phyloP scores from a whole-genome alignment of 2,113 vertebrate species.

The Python bivittatus region DNA sequence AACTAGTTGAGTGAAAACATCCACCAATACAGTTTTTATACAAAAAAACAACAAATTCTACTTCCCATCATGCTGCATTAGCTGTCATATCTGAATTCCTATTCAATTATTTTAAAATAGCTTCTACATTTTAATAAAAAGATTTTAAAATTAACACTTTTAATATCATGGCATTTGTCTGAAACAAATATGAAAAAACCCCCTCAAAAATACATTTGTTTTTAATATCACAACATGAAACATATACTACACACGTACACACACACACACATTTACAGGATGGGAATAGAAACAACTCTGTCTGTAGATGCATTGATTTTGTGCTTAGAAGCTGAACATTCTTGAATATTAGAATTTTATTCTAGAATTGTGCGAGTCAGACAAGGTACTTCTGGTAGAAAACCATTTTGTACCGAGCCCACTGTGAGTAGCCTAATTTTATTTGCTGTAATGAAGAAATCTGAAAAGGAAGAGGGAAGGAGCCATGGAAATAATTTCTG shows the following conservation, averaged over 20 bases:
- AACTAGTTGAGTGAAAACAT: conserved; percentile 58
- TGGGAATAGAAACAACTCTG: conserved; percentile 28
- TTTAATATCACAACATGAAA: conserved; percentile 62
- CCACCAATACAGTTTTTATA: conserved; percentile 54
- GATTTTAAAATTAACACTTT: conserved; percentile 46
- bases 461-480: neutral
- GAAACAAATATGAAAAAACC: conserved; percentile 61
- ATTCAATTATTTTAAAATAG: conserved; percentile 56
- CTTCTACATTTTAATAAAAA: conserved; percentile 41
- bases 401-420: conserved; percentile 48
- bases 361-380: conserved; percentile 29
- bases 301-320: conserved; percentile 40
- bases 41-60: conserved; percentile 55
- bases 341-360: conserved; percentile 40
- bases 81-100: conserved; percentile 52
- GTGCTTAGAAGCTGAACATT: conserved; percentile 34
- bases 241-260: conserved; percentile 36
- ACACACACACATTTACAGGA: conserved; percentile 17
- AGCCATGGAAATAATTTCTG: neutral
- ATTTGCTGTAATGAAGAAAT: conserved; percentile 4
- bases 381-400: conserved; percentile 48
- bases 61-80: conserved; percentile 58
- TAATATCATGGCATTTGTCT: conserved; percentile 67
- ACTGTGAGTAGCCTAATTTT: conserved; percentile 38
- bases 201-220: conserved; percentile 60